Conservation (phyloP, 2,113 vertebrate genomes). For the Hippoglossus stenolepis region DNA sequence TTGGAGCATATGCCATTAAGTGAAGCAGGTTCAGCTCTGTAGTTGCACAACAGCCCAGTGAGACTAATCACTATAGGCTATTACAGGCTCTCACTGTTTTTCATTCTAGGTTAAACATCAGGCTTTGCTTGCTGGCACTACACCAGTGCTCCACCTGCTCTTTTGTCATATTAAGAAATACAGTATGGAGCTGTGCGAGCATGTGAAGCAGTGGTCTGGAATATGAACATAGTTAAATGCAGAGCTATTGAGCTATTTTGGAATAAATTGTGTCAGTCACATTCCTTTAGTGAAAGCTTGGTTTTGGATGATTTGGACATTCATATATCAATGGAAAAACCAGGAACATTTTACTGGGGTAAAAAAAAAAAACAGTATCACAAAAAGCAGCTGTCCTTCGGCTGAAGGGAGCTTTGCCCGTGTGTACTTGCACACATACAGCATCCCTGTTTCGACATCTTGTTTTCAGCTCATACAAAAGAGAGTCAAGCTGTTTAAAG, state of each 20-base stretch:
- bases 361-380: not conserved
- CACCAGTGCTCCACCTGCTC: not conserved
- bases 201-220: not conserved
- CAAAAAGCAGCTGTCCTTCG: not conserved
- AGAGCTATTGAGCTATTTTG: not conserved
- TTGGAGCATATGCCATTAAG: not conserved
- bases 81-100: not conserved
- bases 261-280: not conserved
- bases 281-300: not conserved
- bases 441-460: not conserved
- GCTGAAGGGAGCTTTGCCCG: not conserved
- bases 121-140: not conserved
- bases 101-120: not conserved
- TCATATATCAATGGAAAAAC: not conserved
- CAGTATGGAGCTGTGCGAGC: not conserved
- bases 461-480: not conserved
- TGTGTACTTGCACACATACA: not conserved
- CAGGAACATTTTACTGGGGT: not conserved
- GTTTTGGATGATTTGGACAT: not conserved
- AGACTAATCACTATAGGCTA: not conserved
- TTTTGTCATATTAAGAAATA: not conserved
- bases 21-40: not conserved
- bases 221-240: not conserved
- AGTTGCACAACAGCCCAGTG: not conserved
- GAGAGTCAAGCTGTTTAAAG: not conserved